phyloP scores from a whole-genome alignment of 1,140 invertebrate genomes.

The Drosophila pseudoobscura region DNA sequence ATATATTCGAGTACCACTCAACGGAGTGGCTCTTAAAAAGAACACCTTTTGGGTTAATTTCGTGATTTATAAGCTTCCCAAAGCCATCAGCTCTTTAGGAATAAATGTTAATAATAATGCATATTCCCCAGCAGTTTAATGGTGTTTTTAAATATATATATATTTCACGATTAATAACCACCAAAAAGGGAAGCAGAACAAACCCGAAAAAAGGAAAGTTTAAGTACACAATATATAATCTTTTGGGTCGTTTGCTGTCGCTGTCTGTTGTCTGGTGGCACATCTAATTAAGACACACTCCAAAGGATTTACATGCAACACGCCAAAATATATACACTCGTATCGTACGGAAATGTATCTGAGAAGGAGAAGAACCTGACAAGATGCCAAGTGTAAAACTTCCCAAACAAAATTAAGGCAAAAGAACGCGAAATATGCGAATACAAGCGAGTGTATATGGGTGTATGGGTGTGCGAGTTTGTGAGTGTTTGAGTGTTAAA shows the following conservation, averaged over 20 bases:
- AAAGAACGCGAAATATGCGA: constrained; percentile 10
- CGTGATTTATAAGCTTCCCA: too few species aligned
- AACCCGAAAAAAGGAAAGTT: background rate
- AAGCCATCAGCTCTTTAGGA: too few species aligned
- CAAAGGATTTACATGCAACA: constrained; percentile 17
- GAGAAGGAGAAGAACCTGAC: constrained; percentile 18
- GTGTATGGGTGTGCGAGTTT: constrained; percentile 26
- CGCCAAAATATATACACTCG: constrained; percentile 10
- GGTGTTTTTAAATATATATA: too few species aligned
- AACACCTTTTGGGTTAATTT: background rate
- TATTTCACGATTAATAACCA: too few species aligned
- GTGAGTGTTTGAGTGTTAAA: constrained; percentile 52
- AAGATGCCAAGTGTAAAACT: constrained; percentile 43
- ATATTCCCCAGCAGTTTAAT: too few species aligned
- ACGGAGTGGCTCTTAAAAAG: too few species aligned
- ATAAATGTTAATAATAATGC: too few species aligned
- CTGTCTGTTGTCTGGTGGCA: constrained; percentile 40
- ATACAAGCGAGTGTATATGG: background rate
- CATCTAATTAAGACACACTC: constrained; percentile 71
- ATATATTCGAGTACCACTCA: too few species aligned
- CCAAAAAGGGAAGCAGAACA: background rate
- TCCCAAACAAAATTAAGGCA: constrained; percentile 12
- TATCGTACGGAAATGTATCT: constrained; percentile 6
- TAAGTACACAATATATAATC: constrained; percentile 5
- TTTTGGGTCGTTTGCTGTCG: constrained; percentile 14